These are phyloP conservation scores for Phrynocephalus versicolor DNA, from an alignment of 2,113 vertebrate genomes.

Conservation along the genomic window DNA sequence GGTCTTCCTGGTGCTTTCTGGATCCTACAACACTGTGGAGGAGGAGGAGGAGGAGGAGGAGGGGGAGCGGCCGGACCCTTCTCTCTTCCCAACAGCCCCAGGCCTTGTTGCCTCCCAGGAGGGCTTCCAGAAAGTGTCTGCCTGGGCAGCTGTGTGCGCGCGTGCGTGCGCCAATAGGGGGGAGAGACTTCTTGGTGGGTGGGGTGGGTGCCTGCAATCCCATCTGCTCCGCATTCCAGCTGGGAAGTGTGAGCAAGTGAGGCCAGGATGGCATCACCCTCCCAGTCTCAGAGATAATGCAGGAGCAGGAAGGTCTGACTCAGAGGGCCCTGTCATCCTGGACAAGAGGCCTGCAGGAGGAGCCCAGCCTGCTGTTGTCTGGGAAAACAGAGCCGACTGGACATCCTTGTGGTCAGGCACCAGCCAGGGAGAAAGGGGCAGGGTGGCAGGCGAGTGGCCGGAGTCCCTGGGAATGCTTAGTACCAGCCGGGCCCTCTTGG, in stretches of 20 bases:
- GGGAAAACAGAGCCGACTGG: background rate
- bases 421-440: background rate
- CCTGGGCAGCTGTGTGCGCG: background rate
- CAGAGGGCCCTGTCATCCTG: background rate
- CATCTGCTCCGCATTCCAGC: background rate
- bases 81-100: too few relatives aligned
- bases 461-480: too few relatives aligned
- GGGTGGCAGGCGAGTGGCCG: too few relatives aligned
- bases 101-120: background rate
- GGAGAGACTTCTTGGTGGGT: too few relatives aligned
- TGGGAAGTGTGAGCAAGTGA: too few relatives aligned
- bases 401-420: too few relatives aligned
- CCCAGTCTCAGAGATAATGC: background rate
- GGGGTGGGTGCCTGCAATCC: background rate
- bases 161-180: too few relatives aligned
- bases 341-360: background rate
- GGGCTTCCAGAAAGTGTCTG: background rate
- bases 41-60: too few relatives aligned
- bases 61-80: background rate
- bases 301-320: background rate
- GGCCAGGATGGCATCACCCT: rapidly evolving
- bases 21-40: background rate
- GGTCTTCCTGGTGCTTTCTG: background rate
- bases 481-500: too few relatives aligned
- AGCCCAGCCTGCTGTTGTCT: background rate